These are phyloP conservation scores for Drosophila recens DNA, from an alignment of 2,888 invertebrate species.

Conservation along the genomic window DNA sequence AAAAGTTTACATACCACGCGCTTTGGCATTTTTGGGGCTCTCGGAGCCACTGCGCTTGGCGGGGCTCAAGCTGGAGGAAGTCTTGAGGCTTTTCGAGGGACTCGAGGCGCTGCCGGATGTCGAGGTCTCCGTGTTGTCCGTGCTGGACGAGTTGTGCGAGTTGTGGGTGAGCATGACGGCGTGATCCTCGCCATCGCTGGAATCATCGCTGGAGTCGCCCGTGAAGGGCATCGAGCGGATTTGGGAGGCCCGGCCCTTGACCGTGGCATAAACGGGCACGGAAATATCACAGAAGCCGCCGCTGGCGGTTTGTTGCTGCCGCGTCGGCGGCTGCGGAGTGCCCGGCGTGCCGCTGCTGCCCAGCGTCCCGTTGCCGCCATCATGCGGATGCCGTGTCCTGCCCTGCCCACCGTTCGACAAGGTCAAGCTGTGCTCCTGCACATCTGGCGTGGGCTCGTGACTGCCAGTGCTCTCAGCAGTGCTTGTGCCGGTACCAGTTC, in stretches of 20 bases:
- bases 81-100: constrained; percentile 94
- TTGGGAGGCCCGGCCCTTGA: constrained; percentile 98
- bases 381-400: constrained; percentile 51
- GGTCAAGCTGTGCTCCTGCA: constrained; percentile 62
- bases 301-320: constrained; percentile 86
- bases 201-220: constrained; percentile 97
- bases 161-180: constrained; percentile 85
- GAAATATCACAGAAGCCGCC: constrained; percentile 96
- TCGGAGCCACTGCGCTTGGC: constrained; percentile 94
- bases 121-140: constrained; percentile 87
- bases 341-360: constrained; percentile 70
- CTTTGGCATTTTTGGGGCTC: constrained; percentile 91
- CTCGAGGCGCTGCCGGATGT: constrained; percentile 90
- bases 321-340: constrained; percentile 83
- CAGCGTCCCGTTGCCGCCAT: constrained; percentile 81
- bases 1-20: constrained; percentile 88
- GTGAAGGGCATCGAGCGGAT: constrained; percentile 98
- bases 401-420: constrained; percentile 62
- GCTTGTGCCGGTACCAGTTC: constrained; percentile 34
- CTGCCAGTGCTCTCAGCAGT: constrained; percentile 62
- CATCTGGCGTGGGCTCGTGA: constrained; percentile 58
- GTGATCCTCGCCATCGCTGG: constrained; percentile 94
- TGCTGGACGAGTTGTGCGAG: constrained; percentile 85
- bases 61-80: constrained; percentile 93
- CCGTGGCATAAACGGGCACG: constrained; percentile 97